Base-by-base conservation (phyloP, 2,113 vertebrate genomes). In the Laterallus jamaicensis region DNA sequence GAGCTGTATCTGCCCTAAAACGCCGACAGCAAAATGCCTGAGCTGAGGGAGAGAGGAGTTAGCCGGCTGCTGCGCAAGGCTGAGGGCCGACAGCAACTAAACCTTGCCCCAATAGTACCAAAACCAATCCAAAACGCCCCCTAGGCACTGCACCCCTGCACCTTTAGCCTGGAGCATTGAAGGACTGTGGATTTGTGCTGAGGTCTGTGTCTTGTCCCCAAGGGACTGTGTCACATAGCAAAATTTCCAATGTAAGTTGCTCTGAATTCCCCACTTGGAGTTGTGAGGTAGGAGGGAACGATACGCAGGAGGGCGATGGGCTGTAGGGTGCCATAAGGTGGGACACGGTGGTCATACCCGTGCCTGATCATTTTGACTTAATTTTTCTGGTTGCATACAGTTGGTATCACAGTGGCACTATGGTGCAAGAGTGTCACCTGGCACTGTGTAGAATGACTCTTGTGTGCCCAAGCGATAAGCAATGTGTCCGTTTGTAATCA, bases 31-130 rank as follows among this genome's bases (percentile, higher is more conserved):
- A 86, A 86, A 47, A 86, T 54, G 73, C 86, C 77, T 79, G 86
- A 88, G 69, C 88, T 49, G 74, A 82, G 69, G 47, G 90, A 90
- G 87, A 95, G 87, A 95, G 87, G 74, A 74, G 56, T 78, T 63
- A 77, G 59, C 24, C 94, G 94, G 71, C 69, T 86, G 81, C 90
- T 40, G 29, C 40, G 58, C 24, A 50, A 64, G 67, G 47, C 2
- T 21, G 42, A 71, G 68, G 42, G 73, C 25, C 86, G 83, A 55
- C 73, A 92, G 16, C 67, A 86, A 76, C 88, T 78, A 47, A 93
- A 74, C 74, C 12, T 70, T 77, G 63, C 73, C 35, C 2, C 35
- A 55, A 62, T 6, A 4, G 74, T 60, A 44, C 49, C 74, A 73
- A 79, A 54, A 64, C 62, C 58, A 56, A 60, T 71, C 62, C 52